These are phyloP conservation scores for Monodelphis domestica DNA, from an alignment of 2,797 vertebrate genomes.

Conservation along the genomic window DNA sequence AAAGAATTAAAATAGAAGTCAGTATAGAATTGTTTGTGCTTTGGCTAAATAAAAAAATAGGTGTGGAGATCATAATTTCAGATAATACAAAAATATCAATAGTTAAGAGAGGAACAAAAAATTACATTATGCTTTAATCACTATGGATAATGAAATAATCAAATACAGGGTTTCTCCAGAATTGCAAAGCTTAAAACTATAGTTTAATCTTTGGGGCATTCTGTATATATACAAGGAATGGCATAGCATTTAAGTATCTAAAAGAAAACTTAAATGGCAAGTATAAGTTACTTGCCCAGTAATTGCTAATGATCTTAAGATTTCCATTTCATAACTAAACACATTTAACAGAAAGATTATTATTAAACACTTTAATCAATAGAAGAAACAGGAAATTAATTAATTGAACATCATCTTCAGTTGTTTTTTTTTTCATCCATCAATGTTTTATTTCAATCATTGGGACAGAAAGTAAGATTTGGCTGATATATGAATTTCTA, in stretches of 20 bases:
- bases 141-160: not conserved
- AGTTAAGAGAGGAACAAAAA: not conserved
- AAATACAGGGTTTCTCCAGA: not conserved
- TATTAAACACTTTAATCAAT: not conserved
- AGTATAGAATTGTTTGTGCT: not conserved
- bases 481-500: not conserved
- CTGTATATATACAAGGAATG: not conserved
- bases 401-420: not conserved
- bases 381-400: not conserved
- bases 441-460: not conserved
- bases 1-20: not conserved
- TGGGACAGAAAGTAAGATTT: not conserved
- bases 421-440: not conserved
- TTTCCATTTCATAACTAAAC: not conserved
- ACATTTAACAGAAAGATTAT: not conserved
- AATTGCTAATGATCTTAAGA: not conserved
- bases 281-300: not conserved
- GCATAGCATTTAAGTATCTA: not conserved
- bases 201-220: not conserved
- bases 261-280: not conserved
- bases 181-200: not conserved
- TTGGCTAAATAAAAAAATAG: not conserved
- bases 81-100: not conserved
- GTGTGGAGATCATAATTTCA: not conserved
- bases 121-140: not conserved